Evolutionary conservation across 2,113 vertebrate species (phyloP).

Genomic region (Rhinoptilus africanus): DNA sequence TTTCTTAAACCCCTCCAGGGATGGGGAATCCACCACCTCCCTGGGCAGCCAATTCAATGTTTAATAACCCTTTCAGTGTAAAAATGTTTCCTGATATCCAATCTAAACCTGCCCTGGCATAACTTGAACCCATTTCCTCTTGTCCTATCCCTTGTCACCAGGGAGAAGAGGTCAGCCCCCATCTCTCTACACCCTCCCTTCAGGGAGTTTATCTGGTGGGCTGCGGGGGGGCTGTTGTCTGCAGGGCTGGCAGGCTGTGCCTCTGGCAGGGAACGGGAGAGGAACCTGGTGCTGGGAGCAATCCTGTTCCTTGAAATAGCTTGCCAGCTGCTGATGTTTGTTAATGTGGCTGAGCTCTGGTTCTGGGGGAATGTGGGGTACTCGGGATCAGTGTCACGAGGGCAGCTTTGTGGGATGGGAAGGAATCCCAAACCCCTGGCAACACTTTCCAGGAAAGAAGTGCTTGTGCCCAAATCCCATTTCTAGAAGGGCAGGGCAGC

Average conservation of each 20-base stretch:
- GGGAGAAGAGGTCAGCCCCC: no score
- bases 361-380: background rate
- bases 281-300: background rate
- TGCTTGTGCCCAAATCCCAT: background rate
- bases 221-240: background rate
- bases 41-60: no score
- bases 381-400: background rate
- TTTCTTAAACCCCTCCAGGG: no score
- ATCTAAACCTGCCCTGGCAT: no score
- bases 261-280: background rate
- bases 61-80: no score
- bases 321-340: background rate
- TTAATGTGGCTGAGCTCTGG: background rate
- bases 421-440: background rate
- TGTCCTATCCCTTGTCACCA: no score
- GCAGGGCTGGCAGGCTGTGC: background rate
- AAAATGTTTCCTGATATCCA: no score
- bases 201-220: no score
- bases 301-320: background rate
- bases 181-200: no score
- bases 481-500: background rate
- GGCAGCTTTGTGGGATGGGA: background rate
- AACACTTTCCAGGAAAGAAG: constrained; percentile 30
- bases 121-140: no score
- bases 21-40: no score